Evolutionary conservation across 2,888 invertebrate genomes (phyloP).

Genomic region (Cosmopolites sordidus): DNA sequence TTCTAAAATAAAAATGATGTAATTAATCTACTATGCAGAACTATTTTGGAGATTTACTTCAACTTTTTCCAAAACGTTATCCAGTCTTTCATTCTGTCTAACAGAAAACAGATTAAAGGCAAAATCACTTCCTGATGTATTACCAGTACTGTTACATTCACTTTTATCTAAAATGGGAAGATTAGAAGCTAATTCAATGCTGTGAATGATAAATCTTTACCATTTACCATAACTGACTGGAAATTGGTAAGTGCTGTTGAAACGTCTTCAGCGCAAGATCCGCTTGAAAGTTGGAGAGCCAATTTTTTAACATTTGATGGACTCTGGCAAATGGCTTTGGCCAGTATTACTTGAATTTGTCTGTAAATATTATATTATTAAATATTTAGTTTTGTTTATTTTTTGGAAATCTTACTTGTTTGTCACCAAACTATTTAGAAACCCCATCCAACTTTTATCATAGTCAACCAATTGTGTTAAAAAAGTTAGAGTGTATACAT

Average conservation of each 20-base stretch:
- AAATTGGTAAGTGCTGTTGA: slow-evolving; percentile 11
- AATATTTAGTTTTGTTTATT: background rate
- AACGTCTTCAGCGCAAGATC: slow-evolving; percentile 20
- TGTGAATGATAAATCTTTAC: background rate
- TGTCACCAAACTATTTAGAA: slow-evolving; percentile 46
- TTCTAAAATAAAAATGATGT: slow-evolving; percentile 19
- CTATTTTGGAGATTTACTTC: too few species aligned
- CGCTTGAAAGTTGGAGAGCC: slow-evolving; percentile 43
- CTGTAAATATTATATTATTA: slow-evolving; percentile 29
- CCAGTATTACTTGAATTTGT: slow-evolving; percentile 51
- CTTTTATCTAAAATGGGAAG: slow-evolving; percentile 12
- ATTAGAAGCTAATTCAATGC: too few species aligned
- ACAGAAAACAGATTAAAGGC: slow-evolving; percentile 38
- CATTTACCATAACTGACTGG: slow-evolving; percentile 7
- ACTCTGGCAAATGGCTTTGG: slow-evolving; percentile 51
- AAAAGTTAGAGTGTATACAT: slow-evolving; percentile 51
- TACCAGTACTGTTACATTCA: slow-evolving; percentile 6
- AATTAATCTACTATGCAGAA: too few species aligned
- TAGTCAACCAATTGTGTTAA: slow-evolving; percentile 50
- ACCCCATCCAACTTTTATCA: slow-evolving; percentile 48
- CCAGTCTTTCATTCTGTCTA: slow-evolving; percentile 40
- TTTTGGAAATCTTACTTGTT: slow-evolving; percentile 35
- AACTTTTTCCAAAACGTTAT: slow-evolving; percentile 36
- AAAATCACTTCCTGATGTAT: slow-evolving; percentile 19
- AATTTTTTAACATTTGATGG: slow-evolving; percentile 47